Base-by-base conservation (phyloP, 2,888 invertebrate species). In the Tetragonula carbonaria region DNA sequence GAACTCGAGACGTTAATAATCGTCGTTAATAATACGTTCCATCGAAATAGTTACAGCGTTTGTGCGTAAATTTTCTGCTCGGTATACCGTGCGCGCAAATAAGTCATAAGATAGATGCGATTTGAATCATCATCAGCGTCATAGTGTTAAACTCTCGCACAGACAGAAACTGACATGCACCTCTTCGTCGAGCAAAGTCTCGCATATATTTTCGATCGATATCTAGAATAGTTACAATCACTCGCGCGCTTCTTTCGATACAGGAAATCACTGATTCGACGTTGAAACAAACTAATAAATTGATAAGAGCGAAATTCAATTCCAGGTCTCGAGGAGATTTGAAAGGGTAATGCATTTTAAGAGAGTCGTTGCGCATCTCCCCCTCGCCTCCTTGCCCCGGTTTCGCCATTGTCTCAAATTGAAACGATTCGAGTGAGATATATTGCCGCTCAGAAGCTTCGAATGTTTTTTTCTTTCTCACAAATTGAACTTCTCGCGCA, bases 21-120 rank as follows among this genome's bases (percentile, higher is more conserved):
- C 87, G 87, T 62, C 84, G 79, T 71, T 68, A 33, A 74, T 38
- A 5, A 8, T 8, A 45, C 59, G 79, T 74, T 84, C 71, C 11
- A 76, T 86, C 57, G 55, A 83, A 81, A 68, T 80, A 85, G 73
- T 88, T 74, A 50, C 83, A 82, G 79, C 80, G 81, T 83, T 92
- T 92, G 91, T 93, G 91, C 93, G 92, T 88, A 84, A 86, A 85
- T 80, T 57, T 84, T 75, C 68, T 70, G 53, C 81, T 77, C 85
- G 76, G 45, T 67, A 53, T 62, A 59, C 59, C 82, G 72, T 33
- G 55, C 65, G 55, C 70, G 68, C 62, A 74, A 62, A 84, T 65
- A 55, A 50, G 53, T 50, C 28, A 23, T 14, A 51, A 72, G 45
- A 57, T 33, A 71, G 62, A 75, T n/a, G 28, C 57, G 23, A 50